Conservation (phyloP, 2,113 vertebrate species). For the Upupa epops region DNA sequence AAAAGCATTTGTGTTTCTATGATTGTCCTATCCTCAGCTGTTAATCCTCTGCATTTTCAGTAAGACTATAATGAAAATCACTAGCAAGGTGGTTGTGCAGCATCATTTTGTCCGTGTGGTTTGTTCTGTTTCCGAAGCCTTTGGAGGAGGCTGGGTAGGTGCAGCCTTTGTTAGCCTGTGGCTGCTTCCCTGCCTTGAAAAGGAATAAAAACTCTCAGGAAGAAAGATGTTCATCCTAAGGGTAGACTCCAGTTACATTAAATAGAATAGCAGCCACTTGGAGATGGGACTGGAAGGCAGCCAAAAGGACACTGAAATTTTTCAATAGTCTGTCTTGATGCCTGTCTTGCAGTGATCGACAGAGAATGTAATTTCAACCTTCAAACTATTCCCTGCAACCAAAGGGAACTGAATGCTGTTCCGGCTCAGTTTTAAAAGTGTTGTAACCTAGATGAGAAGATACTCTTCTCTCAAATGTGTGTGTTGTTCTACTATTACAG, state of each 20-base stretch:
- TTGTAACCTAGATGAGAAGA: constrained; percentile 33
- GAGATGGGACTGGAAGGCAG: constrained; percentile 65
- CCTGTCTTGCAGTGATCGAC: constrained; percentile 39
- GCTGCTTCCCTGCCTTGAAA: constrained; percentile 13
- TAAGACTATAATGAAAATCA: not conserved
- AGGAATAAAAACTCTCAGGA: constrained; percentile 47
- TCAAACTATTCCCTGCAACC: constrained; percentile 29
- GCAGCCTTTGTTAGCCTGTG: not conserved
- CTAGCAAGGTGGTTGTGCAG: not conserved
- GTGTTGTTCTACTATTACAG: not conserved
- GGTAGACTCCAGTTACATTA: constrained; percentile 62
- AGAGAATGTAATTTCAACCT: constrained; percentile 68
- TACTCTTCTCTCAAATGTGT: not conserved
- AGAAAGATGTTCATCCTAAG: constrained; percentile 47
- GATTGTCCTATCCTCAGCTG: not conserved
- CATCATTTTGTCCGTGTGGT: not conserved
- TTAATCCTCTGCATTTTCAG: not conserved
- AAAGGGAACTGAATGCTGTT: not conserved
- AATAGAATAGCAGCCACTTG: constrained; percentile 44
- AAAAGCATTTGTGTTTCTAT: not conserved
- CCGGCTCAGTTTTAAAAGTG: not conserved
- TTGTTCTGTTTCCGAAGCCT: not conserved
- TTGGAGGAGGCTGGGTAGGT: fast-evolving
- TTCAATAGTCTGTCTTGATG: constrained; percentile 55
- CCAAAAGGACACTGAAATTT: constrained; percentile 62